Conservation (phyloP, 2,113 vertebrate species). For the Menura novaehollandiae region DNA sequence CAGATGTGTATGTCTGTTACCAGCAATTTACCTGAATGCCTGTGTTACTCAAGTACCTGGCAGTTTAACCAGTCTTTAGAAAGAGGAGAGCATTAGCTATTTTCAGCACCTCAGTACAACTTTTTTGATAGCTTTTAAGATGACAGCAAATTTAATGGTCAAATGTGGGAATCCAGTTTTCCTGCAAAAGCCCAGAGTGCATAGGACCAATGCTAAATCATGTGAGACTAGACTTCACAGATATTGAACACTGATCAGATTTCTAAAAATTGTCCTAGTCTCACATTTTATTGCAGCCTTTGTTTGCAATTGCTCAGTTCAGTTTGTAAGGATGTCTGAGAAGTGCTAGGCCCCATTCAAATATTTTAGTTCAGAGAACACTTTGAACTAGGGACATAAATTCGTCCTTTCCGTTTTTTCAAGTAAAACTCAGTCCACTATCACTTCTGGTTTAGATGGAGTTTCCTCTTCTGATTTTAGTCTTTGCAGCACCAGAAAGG, state of each 20-base stretch:
- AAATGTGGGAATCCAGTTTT: not conserved
- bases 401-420: not conserved
- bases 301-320: not conserved
- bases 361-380: not conserved
- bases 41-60: not conserved
- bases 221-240: not conserved
- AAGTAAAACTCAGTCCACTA: not conserved
- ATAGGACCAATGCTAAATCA: not conserved
- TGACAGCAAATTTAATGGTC: not conserved
- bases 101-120: not conserved
- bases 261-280: not conserved
- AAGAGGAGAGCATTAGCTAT: not conserved
- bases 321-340: not conserved
- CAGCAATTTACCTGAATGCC: not conserved
- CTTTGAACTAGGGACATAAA: not conserved
- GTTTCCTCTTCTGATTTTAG: not conserved
- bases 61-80: not conserved
- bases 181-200: not conserved
- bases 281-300: not conserved
- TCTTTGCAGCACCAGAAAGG: not conserved
- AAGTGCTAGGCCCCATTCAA: not conserved
- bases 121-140: not conserved
- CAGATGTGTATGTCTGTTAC: not conserved
- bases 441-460: not conserved
- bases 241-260: fast-evolving